Evolutionary conservation across 2,797 vertebrate species (phyloP).

Genomic region (Pteropus rufus): DNA sequence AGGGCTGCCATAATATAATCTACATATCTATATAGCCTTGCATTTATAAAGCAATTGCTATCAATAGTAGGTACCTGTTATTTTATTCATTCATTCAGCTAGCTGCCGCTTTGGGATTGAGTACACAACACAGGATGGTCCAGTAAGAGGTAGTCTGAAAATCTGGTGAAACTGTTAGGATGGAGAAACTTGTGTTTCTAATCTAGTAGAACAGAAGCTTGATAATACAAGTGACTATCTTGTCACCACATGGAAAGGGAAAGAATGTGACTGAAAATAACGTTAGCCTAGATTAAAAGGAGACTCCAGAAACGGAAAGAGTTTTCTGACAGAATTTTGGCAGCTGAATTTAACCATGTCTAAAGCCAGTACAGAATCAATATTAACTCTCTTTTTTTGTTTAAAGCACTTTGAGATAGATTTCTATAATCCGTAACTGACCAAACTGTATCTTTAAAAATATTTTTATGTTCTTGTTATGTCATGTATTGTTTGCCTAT

Average conservation of each 20-base stretch:
- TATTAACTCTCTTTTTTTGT: not conserved
- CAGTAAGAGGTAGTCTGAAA: not conserved
- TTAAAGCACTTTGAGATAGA: not conserved
- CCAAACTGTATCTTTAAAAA: not conserved
- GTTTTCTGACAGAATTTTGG: slow-evolving; percentile 9
- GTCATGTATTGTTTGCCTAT: not conserved
- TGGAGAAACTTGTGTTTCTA: not conserved
- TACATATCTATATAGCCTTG: not conserved
- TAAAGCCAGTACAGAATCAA: not conserved
- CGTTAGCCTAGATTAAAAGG: slow-evolving; percentile 1
- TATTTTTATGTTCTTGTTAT: not conserved
- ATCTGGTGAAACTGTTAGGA: not conserved
- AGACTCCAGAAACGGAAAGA: not conserved
- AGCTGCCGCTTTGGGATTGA: not conserved
- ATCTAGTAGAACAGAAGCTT: not conserved
- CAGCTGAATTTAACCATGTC: not conserved
- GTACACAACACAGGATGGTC: not conserved
- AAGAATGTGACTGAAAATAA: not conserved
- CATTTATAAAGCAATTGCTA: not conserved
- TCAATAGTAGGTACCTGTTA: not conserved
- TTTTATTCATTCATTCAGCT: not conserved
- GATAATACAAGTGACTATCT: not conserved
- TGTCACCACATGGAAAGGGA: not conserved
- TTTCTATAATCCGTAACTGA: not conserved
- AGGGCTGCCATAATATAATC: not conserved